Evolutionary conservation across 2,888 invertebrate genomes (phyloP).

Genomic region (Hirtodrosophila trivittata): DNA sequence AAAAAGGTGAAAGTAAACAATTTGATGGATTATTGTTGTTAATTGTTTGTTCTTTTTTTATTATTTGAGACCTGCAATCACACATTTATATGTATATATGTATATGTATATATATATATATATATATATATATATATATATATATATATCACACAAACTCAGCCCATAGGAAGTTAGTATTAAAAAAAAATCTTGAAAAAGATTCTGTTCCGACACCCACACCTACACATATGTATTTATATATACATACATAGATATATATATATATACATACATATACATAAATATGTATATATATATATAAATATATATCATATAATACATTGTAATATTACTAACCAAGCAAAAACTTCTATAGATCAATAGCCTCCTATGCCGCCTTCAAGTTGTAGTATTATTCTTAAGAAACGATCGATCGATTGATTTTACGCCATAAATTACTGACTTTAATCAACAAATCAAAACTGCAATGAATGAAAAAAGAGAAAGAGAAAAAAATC

Average conservation of each 20-base stretch:
- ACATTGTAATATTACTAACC: constrained; percentile 45
- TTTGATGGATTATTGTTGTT: constrained; percentile 77
- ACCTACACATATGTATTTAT: constrained; percentile 16
- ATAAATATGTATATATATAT: constrained; percentile 27
- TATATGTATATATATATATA: no score
- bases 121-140: no score
- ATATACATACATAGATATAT: constrained; percentile 16
- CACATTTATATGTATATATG: constrained; percentile 9
- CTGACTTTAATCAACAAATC: constrained; percentile 66
- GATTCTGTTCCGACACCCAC: constrained; percentile 19
- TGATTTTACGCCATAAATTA: constrained; percentile 63
- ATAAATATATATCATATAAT: constrained; percentile 22
- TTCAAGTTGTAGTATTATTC: constrained; percentile 31
- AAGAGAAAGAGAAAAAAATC: constrained; percentile 15
- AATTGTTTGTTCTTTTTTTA: constrained; percentile 44
- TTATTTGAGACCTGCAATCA: constrained; percentile 43
- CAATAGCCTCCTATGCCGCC: constrained; percentile 34
- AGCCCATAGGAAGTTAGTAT: constrained; percentile 10
- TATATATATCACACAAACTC: constrained; percentile 24
- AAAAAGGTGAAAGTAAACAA: constrained; percentile 81
- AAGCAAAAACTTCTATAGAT: constrained; percentile 28
- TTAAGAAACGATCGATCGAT: constrained; percentile 49
- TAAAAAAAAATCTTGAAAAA: constrained; percentile 14
- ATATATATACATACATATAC: background rate
- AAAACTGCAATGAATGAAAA: constrained; percentile 21